phyloP scores from a whole-genome alignment of 2,888 invertebrate species.

The Tetranychus piercei region DNA sequence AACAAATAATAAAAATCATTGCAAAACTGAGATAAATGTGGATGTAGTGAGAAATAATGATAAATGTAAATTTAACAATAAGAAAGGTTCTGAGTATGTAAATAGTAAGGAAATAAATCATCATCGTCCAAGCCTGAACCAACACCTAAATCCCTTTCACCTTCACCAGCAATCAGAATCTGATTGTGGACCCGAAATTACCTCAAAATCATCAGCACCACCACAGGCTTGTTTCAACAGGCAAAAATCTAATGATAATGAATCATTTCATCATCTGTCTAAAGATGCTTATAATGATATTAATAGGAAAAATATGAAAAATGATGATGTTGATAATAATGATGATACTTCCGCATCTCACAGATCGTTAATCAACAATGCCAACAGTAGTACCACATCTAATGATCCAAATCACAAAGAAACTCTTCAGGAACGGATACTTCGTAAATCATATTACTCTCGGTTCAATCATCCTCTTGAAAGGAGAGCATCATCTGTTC shows the following conservation, averaged over 20 bases:
- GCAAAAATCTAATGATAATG: neutral
- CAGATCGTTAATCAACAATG: conserved; percentile 10
- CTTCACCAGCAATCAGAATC: neutral
- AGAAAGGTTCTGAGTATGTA: too few relatives aligned
- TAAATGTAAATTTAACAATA: too few relatives aligned
- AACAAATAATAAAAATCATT: too few relatives aligned
- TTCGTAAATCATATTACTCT: conserved; percentile 70
- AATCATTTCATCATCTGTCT: neutral
- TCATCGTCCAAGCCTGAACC: too few relatives aligned
- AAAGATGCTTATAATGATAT: neutral
- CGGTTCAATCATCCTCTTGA: conserved; percentile 48
- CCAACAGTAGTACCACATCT: neutral
- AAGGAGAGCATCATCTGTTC: conserved; percentile 6
- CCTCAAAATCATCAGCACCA: neutral
- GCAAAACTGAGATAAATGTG: too few relatives aligned
- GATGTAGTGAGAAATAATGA: too few relatives aligned
- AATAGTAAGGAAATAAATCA: too few relatives aligned
- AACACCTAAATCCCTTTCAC: neutral
- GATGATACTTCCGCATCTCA: neutral
- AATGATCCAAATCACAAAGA: conserved; percentile 34
- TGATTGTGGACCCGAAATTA: neutral
- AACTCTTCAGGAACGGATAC: conserved; percentile 64
- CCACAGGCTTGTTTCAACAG: neutral
- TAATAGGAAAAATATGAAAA: neutral
- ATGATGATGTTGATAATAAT: conserved; percentile 9